These are phyloP conservation scores for Dryas iulia DNA, from an alignment of 1,140 invertebrate genomes.

Conservation along the genomic window DNA sequence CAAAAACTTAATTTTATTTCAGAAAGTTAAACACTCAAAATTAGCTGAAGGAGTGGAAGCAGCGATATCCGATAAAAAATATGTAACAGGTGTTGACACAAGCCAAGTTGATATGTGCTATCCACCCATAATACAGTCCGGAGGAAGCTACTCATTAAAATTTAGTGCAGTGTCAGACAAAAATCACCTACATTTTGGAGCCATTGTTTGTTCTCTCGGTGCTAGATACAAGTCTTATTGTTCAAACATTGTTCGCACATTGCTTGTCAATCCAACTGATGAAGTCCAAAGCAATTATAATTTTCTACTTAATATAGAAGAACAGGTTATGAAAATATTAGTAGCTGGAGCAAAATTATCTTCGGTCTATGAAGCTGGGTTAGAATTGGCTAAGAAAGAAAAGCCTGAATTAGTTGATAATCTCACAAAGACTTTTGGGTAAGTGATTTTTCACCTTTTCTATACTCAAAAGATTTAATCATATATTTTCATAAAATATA, in stretches of 20 bases:
- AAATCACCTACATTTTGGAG: conserved; percentile 96
- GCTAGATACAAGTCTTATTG: conserved; percentile 98
- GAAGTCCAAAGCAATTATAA: conserved; percentile 93
- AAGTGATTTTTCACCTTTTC: conserved; percentile 30
- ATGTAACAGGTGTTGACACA: conserved; percentile 93
- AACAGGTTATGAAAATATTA: conserved; percentile 93
- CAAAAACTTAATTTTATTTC: conserved; percentile 63
- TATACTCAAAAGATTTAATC: no score
- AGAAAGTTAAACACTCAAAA: conserved; percentile 97
- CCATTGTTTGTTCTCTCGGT: conserved; percentile 97
- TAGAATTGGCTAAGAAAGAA: conserved; percentile 92
- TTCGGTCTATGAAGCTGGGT: conserved; percentile 93
- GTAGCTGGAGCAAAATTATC: conserved; percentile 91
- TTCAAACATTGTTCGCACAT: conserved; percentile 98
- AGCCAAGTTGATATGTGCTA: conserved; percentile 98
- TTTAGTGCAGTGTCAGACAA: conserved; percentile 97
- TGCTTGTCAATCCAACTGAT: conserved; percentile 96
- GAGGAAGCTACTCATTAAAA: conserved; percentile 97
- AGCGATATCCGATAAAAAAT: conserved; percentile 96
- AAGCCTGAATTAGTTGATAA: conserved; percentile 93
- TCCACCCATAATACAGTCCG: conserved; percentile 98
- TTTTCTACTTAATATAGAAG: conserved; percentile 94
- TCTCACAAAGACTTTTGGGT: conserved; percentile 96
- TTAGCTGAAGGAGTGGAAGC: conserved; percentile 96
- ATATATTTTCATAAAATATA: no score